Percentiles rank a stretch among this genome's conserved stretches.
phyloP scores from a whole-genome alignment of 2,888 invertebrate genomes.

The Embidobia sp. region DNA sequence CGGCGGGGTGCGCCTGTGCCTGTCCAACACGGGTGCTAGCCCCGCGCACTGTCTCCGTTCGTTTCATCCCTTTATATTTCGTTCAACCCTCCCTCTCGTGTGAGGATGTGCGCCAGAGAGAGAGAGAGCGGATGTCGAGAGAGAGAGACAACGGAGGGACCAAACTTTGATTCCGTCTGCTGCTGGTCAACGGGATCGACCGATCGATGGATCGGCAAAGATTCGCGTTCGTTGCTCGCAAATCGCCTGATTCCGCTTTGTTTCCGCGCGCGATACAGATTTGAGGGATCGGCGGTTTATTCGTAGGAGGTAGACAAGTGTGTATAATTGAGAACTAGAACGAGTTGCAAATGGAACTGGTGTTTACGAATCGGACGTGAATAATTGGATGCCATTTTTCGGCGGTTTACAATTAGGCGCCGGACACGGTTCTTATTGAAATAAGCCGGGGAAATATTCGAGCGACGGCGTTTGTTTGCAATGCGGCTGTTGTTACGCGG shows the following conservation, averaged over 20 bases:
- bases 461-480: no score
- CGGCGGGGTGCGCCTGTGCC: no score
- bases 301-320: conserved; percentile 34
- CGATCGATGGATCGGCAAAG: conserved; percentile 63
- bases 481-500: no score
- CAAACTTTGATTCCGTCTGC: conserved; percentile 66
- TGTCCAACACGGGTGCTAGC: conserved; percentile 30
- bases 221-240: conserved; percentile 24
- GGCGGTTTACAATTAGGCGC: background rate
- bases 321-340: conserved; percentile 29
- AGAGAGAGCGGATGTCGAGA: conserved; percentile 17
- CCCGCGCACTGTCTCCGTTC: conserved; percentile 54
- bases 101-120: conserved; percentile 26
- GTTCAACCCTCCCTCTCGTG: conserved; percentile 51
- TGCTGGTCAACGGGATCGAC: conserved; percentile 70
- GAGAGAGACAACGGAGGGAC: conserved; percentile 31
- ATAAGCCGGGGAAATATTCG: no score
- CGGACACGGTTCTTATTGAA: background rate
- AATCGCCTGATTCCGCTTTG: conserved; percentile 36
- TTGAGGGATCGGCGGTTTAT: conserved; percentile 32
- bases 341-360: conserved; percentile 24
- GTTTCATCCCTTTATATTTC: conserved; percentile 67
- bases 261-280: conserved; percentile 22
- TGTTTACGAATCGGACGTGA: background rate
- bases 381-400: conserved; percentile 20